These are phyloP conservation scores for Sorex fumeus DNA, from an alignment of 2,113 vertebrate species.

Conservation along the genomic window DNA sequence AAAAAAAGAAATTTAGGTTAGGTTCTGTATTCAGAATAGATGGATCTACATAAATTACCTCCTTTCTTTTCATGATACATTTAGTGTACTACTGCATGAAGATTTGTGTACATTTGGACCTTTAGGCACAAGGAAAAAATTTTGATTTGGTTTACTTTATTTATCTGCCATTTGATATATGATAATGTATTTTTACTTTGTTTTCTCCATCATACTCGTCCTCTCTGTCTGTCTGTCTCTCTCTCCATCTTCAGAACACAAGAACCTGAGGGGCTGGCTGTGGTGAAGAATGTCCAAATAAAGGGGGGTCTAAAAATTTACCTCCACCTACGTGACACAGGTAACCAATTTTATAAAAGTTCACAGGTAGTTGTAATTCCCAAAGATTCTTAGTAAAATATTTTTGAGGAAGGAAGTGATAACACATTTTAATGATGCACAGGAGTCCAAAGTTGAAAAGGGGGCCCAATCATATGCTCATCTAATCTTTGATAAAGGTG, in stretches of 20 bases:
- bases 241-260: too few species aligned
- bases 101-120: neutral
- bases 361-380: neutral
- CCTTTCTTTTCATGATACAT: neutral
- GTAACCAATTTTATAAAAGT: too few species aligned
- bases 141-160: too few species aligned
- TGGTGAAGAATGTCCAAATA: too few species aligned
- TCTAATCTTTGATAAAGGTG: too few species aligned
- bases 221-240: too few species aligned
- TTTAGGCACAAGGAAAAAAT: neutral
- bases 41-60: neutral
- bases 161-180: neutral
- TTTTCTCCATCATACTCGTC: too few species aligned
- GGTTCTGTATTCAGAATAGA: neutral
- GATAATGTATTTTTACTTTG: too few species aligned
- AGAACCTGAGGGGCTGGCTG: too few species aligned
- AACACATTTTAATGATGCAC: neutral
- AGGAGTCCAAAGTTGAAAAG: neutral
- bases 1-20: neutral
- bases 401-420: neutral
- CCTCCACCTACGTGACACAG: too few species aligned
- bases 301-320: too few species aligned
- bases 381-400: neutral
- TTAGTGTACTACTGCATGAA: neutral
- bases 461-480: too few species aligned